Base-by-base conservation (phyloP, 1,140 invertebrate genomes). In the Paracyclopina nana region DNA sequence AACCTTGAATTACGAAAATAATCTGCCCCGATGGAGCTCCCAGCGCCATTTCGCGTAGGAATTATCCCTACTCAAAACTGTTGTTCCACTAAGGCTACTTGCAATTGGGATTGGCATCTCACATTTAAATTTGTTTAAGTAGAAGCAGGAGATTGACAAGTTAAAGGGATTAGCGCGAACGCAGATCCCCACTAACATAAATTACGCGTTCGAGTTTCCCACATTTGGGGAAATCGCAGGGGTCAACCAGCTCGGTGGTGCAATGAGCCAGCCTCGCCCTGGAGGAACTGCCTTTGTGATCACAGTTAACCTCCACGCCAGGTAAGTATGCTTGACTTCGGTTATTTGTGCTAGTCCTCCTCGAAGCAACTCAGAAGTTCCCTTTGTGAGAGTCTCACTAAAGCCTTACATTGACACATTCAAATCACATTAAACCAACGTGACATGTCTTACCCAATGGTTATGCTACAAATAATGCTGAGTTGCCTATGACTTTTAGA, bases 191-290 rank as follows among this genome's bases (percentile, higher is more conserved):
- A 71, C 62, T 74, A 73, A 62, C 72, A 75, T 74, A 73, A 75
- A 75, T 75, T 72, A 67, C 69, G 70, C 72, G 67, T 69, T 69
- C 72, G 72, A 75, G 72, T 72, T 75, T 72, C 63, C 70, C 71
- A 68, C 70, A 71, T 75, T 75, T 72, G 73, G 71, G 70, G 65
- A 70, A 75, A 75, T 77, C 74, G 74, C 74, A 75, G 69, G 71
- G 68, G 72, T 76, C 74, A 77, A 68, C 73, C 67, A 63, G 66
- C 67, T 69, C 74, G 67, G 59, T n/a, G 70, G 75, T 77, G 75
- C 74, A 77, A 77, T 77, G 75, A 38, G 69, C 62, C 62, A 68
- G 70, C 68, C 73, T 75, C 68, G 57, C 65, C 70, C 72, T 72
- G 72, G 68, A 70, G 68, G 67, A 70, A 72, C 70, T 70, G 63